phyloP scores from a whole-genome alignment of 2,888 invertebrate species.

The Campoplex nolae region DNA sequence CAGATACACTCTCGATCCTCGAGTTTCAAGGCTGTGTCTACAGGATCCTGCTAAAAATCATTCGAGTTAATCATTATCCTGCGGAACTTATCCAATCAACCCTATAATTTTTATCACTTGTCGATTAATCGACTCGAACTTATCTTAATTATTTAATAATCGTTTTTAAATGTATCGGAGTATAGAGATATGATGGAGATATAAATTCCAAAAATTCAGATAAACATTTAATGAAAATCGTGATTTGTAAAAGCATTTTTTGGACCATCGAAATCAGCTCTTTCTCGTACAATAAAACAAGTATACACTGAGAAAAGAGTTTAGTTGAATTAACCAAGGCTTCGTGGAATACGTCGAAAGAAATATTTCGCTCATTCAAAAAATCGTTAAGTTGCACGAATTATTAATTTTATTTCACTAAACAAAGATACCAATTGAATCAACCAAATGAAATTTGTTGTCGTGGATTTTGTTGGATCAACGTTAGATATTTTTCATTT shows the following conservation, averaged over 20 bases:
- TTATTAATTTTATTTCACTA: too few species aligned
- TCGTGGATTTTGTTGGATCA: too few species aligned
- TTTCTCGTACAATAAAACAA: too few species aligned
- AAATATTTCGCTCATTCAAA: too few species aligned
- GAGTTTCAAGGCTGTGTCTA: conserved; percentile 75
- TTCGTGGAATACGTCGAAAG: too few species aligned
- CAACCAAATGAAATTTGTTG: too few species aligned
- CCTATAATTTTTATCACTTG: background rate
- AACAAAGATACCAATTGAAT: too few species aligned
- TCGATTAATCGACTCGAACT: background rate
- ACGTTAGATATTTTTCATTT: too few species aligned
- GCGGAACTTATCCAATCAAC: background rate
- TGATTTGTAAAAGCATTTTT: background rate
- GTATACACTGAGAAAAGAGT: too few species aligned
- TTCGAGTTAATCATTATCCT: background rate
- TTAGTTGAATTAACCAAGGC: too few species aligned
- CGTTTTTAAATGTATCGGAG: background rate
- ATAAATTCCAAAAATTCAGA: background rate
- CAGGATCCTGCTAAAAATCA: conserved; percentile 21
- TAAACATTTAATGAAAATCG: background rate
- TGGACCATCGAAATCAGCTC: background rate
- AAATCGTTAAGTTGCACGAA: too few species aligned
- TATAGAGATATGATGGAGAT: too few species aligned
- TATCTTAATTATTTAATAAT: background rate
- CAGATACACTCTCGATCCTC: conserved; percentile 75